phyloP scores from a whole-genome alignment of 2,797 vertebrate species.

The Halcyon leucocephala region DNA sequence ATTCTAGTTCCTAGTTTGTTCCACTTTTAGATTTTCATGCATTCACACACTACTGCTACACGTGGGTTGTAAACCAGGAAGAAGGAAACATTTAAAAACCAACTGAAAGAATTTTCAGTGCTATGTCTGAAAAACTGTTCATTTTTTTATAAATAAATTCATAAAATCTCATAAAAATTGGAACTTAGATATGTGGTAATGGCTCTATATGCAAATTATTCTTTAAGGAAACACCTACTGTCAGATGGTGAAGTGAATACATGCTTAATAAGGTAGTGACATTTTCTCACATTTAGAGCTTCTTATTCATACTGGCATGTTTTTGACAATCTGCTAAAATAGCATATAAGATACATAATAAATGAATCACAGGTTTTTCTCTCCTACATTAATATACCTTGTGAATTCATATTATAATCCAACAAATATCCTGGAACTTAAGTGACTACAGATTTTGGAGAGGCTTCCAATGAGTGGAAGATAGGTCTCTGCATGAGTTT shows the following conservation, averaged over 20 bases:
- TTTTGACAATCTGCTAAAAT: constrained; percentile 20
- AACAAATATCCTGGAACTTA: background rate
- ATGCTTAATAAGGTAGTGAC: constrained; percentile 3
- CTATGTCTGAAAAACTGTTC: background rate
- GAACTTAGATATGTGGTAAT: background rate
- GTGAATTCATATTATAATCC: background rate
- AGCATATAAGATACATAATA: background rate
- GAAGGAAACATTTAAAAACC: background rate
- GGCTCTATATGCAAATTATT: background rate
- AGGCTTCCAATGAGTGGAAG: background rate
- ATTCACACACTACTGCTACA: background rate
- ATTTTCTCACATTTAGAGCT: background rate
- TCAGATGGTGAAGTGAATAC: background rate
- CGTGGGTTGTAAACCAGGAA: background rate
- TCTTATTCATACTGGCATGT: constrained; percentile 12
- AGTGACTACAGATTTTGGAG: background rate
- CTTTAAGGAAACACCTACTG: background rate
- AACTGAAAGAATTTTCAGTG: background rate
- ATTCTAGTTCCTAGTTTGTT: background rate
- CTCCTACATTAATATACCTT: background rate
- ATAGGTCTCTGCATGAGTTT: background rate
- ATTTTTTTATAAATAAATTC: background rate
- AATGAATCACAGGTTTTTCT: background rate
- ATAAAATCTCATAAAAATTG: background rate
- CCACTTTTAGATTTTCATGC: background rate